phyloP scores from a whole-genome alignment of 2,797 vertebrate species.

The Alfaro cultratus region DNA sequence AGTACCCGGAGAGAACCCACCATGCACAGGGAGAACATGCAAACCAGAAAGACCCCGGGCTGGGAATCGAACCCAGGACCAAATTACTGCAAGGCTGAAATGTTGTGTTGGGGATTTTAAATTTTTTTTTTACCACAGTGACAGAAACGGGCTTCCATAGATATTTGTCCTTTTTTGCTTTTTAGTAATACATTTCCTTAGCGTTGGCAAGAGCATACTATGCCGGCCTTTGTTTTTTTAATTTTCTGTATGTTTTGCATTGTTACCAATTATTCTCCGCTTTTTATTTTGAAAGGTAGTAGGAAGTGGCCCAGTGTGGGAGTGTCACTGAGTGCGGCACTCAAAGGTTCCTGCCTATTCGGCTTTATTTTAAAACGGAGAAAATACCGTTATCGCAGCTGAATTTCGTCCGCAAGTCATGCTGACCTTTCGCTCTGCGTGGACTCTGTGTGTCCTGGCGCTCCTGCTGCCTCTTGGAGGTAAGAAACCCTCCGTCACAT shows the following conservation, averaged over 20 bases:
- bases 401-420: not conserved
- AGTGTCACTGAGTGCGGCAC: not conserved
- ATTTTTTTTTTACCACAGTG: too few species aligned
- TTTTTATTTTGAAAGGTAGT: not conserved
- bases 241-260: not conserved
- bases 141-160: too few species aligned
- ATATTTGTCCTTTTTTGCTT: not conserved
- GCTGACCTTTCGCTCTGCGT: not conserved
- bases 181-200: not conserved
- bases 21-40: too few species aligned
- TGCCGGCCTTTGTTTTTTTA: not conserved
- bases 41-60: too few species aligned
- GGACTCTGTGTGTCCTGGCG: not conserved
- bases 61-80: too few species aligned
- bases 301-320: not conserved
- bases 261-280: not conserved
- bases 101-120: too few species aligned
- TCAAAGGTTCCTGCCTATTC: not conserved
- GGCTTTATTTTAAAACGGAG: not conserved
- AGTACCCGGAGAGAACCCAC: too few species aligned
- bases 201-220: not conserved
- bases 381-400: not conserved
- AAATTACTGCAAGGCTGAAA: too few species aligned
- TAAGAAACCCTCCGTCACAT: not conserved
- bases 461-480: not conserved